Evolutionary conservation across 2,113 vertebrate species (phyloP).

Genomic region (Semicossyphus pulcher): DNA sequence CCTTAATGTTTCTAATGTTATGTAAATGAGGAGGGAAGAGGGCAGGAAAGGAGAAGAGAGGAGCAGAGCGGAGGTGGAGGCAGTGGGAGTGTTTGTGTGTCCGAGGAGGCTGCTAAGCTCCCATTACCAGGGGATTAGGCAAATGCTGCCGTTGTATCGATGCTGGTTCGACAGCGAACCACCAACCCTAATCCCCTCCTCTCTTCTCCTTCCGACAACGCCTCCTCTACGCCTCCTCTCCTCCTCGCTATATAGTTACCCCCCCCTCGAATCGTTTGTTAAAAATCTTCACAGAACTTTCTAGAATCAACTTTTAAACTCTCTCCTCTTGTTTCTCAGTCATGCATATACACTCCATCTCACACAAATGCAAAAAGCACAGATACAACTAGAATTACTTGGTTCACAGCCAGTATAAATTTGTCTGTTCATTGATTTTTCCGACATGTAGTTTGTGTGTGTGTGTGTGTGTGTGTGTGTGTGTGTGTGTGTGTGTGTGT

Average conservation of each 20-base stretch:
- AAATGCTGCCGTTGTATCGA: slow-evolving; percentile 85
- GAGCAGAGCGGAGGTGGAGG: slow-evolving; percentile 77
- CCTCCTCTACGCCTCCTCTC: slow-evolving; percentile 67
- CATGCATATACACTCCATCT: slow-evolving; percentile 42
- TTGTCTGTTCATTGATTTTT: slow-evolving; percentile 82
- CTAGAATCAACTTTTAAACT: slow-evolving; percentile 66
- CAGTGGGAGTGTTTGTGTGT: slow-evolving; percentile 83
- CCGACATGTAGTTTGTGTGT: slow-evolving; percentile 65
- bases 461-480: no score
- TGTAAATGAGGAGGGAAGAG: slow-evolving; percentile 81
- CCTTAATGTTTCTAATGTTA: slow-evolving; percentile 86
- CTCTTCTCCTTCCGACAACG: slow-evolving; percentile 78
- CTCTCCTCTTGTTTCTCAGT: slow-evolving; percentile 36
- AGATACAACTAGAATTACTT: slow-evolving; percentile 54
- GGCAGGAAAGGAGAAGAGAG: slow-evolving; percentile 73
- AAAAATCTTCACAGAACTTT: slow-evolving; percentile 59
- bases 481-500: slow-evolving; percentile 29
- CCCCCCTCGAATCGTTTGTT: slow-evolving; percentile 42
- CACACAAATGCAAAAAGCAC: slow-evolving; percentile 34
- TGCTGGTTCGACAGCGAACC: slow-evolving; percentile 84
- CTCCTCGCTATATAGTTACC: slow-evolving; percentile 55
- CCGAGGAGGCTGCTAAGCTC: slow-evolving; percentile 86
- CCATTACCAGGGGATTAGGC: slow-evolving; percentile 88
- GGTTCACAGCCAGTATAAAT: slow-evolving; percentile 74
- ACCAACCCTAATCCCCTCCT: slow-evolving; percentile 82